phyloP scores from a whole-genome alignment of 2,797 vertebrate species.

The Schizothorax lantsangensis region DNA sequence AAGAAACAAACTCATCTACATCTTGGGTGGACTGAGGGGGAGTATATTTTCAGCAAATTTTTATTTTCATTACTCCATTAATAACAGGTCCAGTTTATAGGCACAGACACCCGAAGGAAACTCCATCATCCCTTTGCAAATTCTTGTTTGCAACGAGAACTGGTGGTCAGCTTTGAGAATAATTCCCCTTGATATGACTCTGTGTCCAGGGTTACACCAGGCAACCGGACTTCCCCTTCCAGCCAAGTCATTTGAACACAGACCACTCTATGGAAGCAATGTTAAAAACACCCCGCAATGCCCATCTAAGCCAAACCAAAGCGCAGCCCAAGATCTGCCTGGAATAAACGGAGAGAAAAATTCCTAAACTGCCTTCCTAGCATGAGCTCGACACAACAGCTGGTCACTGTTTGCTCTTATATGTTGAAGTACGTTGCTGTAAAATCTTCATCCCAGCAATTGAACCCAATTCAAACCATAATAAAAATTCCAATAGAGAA shows the following conservation, averaged over 20 bases:
- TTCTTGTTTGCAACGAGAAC: background rate
- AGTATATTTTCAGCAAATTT: background rate
- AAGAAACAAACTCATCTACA: background rate
- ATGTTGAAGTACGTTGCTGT: background rate
- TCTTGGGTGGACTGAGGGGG: background rate
- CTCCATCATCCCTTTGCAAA: background rate
- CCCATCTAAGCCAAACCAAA: constrained; percentile 16
- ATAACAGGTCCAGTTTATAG: background rate
- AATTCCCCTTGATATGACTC: background rate
- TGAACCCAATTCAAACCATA: background rate
- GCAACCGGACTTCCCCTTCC: background rate
- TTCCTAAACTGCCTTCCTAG: background rate
- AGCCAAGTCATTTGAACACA: constrained; percentile 7
- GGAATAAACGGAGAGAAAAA: background rate
- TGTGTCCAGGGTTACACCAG: background rate
- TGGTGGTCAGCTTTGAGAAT: background rate
- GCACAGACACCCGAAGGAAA: background rate
- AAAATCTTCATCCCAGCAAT: background rate
- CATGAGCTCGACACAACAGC: background rate
- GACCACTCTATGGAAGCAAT: background rate
- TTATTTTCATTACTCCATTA: background rate
- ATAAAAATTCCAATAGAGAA: background rate
- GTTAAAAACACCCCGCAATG: background rate
- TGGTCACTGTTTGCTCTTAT: background rate
- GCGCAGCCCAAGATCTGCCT: constrained; percentile 11